These are phyloP conservation scores for Callinectes sapidus DNA, from an alignment of 2,888 invertebrate species.

Conservation along the genomic window DNA sequence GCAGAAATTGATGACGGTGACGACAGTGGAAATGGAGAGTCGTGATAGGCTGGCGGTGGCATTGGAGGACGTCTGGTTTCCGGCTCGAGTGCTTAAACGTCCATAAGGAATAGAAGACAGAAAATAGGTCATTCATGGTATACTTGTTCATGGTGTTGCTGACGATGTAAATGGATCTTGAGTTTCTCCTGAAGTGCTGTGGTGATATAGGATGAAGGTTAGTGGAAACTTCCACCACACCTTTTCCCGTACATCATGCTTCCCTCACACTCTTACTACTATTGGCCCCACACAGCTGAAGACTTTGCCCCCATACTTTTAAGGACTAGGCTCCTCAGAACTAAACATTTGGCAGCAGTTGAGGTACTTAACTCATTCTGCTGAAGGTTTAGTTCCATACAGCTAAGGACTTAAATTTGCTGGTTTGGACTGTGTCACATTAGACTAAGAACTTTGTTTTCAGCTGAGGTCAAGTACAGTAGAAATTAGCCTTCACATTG, in stretches of 20 bases:
- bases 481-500: slow-evolving; percentile 24
- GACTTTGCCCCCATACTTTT: slow-evolving; percentile 26
- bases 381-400: slow-evolving; percentile 29
- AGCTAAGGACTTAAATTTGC: slow-evolving; percentile 28
- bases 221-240: slow-evolving; percentile 4
- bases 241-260: not conserved
- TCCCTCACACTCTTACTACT: slow-evolving; percentile 15
- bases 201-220: slow-evolving; percentile 19
- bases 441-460: slow-evolving; percentile 34
- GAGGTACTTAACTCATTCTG: not conserved
- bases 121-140: slow-evolving; percentile 33
- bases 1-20: slow-evolving; percentile 81
- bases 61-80: slow-evolving; percentile 49
- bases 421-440: slow-evolving; percentile 34
- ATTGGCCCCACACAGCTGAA: slow-evolving; percentile 31
- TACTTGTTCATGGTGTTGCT: slow-evolving; percentile 33
- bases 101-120: slow-evolving; percentile 42
- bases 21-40: slow-evolving; percentile 94
- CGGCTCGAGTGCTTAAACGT: slow-evolving; percentile 63
- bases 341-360: slow-evolving; percentile 16
- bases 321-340: slow-evolving; percentile 22
- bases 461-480: slow-evolving; percentile 34
- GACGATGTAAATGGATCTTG: slow-evolving; percentile 24
- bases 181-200: slow-evolving; percentile 34
- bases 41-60: slow-evolving; percentile 80